Percentiles rank a stretch among this genome's conserved stretches.
These are phyloP conservation scores for Callopanchax toddi DNA, from an alignment of 2,113 vertebrate species.

Conservation along the genomic window DNA sequence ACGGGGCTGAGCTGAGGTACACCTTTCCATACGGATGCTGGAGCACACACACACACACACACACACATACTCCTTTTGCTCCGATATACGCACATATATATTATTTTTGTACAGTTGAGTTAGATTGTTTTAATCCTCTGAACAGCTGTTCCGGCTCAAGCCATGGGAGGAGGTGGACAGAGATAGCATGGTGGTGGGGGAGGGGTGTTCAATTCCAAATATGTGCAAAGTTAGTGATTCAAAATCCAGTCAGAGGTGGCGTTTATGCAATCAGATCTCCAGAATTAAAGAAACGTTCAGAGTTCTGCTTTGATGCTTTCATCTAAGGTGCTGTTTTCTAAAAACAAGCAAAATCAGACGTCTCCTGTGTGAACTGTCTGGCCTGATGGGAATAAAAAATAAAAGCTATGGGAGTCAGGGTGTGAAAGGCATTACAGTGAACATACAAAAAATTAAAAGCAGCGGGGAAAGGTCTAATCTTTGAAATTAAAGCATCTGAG, in stretches of 20 bases:
- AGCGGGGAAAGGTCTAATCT: too few species aligned
- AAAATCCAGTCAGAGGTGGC: conserved; percentile 46
- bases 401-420: too few species aligned
- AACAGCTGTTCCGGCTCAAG: conserved; percentile 80
- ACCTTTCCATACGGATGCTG: too few species aligned
- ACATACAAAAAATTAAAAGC: too few species aligned
- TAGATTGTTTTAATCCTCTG: conserved; percentile 72
- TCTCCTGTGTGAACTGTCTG: too few species aligned
- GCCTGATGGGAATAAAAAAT: too few species aligned
- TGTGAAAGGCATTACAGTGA: too few species aligned
- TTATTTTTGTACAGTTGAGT: conserved; percentile 44
- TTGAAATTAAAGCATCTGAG: too few species aligned
- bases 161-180: conserved; percentile 51
- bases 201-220: conserved; percentile 33
- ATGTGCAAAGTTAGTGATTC: conserved; percentile 41
- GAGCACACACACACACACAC: too few species aligned
- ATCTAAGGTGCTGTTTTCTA: conserved; percentile 34
- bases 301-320: conserved; percentile 51
- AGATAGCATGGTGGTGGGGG: not conserved
- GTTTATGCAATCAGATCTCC: conserved; percentile 40
- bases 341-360: conserved; percentile 27
- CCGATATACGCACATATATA: too few species aligned
- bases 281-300: conserved; percentile 40
- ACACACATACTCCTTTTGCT: not conserved
- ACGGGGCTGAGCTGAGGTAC: too few species aligned